Conservation (phyloP, 2,797 vertebrate genomes). For the Pseudotriccus pelzelni region DNA sequence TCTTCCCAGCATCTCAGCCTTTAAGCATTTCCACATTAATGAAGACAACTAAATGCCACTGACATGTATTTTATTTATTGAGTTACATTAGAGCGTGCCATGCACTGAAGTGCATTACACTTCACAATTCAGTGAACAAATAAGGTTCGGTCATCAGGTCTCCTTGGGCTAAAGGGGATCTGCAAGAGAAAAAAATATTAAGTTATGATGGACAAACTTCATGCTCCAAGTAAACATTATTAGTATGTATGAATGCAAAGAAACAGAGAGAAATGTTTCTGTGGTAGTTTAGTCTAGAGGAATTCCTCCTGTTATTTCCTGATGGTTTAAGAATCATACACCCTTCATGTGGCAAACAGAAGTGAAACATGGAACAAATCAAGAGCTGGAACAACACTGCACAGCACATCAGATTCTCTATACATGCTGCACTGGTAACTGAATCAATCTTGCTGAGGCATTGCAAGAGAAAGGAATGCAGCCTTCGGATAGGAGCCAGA, state of each 20-base stretch:
- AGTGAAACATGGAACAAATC: slow-evolving; percentile 66
- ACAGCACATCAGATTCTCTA: slow-evolving; percentile 15
- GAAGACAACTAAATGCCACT: background rate
- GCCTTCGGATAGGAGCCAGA: slow-evolving; percentile 40
- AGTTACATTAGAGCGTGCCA: background rate
- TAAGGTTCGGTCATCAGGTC: background rate
- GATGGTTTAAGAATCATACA: slow-evolving; percentile 32
- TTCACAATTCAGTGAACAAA: slow-evolving; percentile 17
- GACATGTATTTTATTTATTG: slow-evolving; percentile 45
- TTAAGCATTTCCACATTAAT: background rate
- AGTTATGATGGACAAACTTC: background rate
- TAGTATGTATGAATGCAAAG: slow-evolving; percentile 24
- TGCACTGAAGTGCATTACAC: background rate
- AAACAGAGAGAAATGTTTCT: slow-evolving; percentile 16
- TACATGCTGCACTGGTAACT: slow-evolving; percentile 17
- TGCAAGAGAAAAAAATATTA: slow-evolving; percentile 45
- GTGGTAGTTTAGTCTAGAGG: slow-evolving; percentile 49
- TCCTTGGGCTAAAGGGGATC: slow-evolving; percentile 9
- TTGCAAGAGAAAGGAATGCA: slow-evolving; percentile 52
- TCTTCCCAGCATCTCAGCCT: background rate
- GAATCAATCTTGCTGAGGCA: slow-evolving; percentile 34
- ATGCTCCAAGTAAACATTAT: background rate
- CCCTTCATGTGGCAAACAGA: slow-evolving; percentile 59
- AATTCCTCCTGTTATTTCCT: slow-evolving; percentile 58
- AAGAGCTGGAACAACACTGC: slow-evolving; percentile 46